A percentile compares a stretch with the other conserved stretches of the same genome.
These are phyloP conservation scores for Eidolon helvum DNA, from an alignment of 2,113 vertebrate species.

Conservation along the genomic window DNA sequence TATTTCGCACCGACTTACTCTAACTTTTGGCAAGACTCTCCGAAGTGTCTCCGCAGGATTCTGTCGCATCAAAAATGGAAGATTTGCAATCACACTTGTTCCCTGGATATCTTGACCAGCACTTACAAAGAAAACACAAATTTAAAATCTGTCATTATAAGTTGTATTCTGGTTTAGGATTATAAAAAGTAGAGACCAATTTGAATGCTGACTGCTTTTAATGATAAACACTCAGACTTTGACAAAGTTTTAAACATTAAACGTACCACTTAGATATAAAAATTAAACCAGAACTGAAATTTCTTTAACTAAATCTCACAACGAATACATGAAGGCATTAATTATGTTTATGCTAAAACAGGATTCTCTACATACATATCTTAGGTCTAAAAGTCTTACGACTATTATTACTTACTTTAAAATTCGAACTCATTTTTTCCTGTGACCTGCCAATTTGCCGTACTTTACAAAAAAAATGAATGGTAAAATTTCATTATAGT, in stretches of 20 bases:
- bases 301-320: conserved; percentile 26
- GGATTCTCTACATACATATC: neutral
- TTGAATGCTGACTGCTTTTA: conserved; percentile 37
- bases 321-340: conserved; percentile 24
- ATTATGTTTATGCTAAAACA: neutral
- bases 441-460: neutral
- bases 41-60: conserved; percentile 95
- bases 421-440: conserved; percentile 2
- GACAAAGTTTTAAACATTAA: conserved; percentile 9
- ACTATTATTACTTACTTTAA: conserved; percentile 29
- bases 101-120: conserved; percentile 95
- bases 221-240: neutral
- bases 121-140: conserved; percentile 83
- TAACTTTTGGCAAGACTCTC: conserved; percentile 94
- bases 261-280: conserved; percentile 17
- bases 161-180: neutral
- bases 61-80: conserved; percentile 93
- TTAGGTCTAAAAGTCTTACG: conserved; percentile 38
- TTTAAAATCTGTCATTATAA: conserved; percentile 44
- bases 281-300: conserved; percentile 42
- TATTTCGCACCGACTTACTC: conserved; percentile 85
- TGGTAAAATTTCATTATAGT: neutral
- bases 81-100: conserved; percentile 93
- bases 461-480: neutral
- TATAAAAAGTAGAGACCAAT: neutral